Conservation (phyloP, 2,888 invertebrate species). For the Lochmaea capreae region DNA sequence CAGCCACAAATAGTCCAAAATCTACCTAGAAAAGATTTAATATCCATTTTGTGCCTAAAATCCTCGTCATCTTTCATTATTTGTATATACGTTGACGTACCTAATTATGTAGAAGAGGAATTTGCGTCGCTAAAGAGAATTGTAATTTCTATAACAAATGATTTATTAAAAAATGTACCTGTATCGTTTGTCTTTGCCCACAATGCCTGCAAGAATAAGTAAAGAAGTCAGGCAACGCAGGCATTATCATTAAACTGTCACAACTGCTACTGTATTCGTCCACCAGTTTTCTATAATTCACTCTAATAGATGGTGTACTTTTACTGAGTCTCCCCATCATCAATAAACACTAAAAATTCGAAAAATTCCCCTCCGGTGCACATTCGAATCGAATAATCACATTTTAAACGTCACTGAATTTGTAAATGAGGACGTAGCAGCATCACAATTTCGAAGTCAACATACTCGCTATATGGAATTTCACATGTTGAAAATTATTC, state of each 20-base stretch:
- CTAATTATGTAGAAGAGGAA: no score
- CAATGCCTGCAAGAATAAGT: conserved; percentile 73
- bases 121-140: no score
- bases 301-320: conserved; percentile 65
- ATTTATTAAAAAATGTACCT: conserved; percentile 62
- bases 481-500: neutral
- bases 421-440: conserved; percentile 9
- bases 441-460: neutral
- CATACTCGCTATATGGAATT: neutral
- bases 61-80: no score
- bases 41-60: no score
- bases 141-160: no score
- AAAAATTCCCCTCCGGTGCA: neutral
- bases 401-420: neutral
- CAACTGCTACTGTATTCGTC: conserved; percentile 67
- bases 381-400: conserved; percentile 20
- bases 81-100: no score
- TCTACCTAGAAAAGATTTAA: no score
- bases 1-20: no score
- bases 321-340: conserved; percentile 69
- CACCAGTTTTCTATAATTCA: conserved; percentile 71
- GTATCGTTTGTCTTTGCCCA: conserved; percentile 71
- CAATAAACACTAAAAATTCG: conserved; percentile 13
- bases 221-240: conserved; percentile 69
- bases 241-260: conserved; percentile 65